Conservation (phyloP, 2,888 invertebrate genomes). For the Sycophila texana region DNA sequence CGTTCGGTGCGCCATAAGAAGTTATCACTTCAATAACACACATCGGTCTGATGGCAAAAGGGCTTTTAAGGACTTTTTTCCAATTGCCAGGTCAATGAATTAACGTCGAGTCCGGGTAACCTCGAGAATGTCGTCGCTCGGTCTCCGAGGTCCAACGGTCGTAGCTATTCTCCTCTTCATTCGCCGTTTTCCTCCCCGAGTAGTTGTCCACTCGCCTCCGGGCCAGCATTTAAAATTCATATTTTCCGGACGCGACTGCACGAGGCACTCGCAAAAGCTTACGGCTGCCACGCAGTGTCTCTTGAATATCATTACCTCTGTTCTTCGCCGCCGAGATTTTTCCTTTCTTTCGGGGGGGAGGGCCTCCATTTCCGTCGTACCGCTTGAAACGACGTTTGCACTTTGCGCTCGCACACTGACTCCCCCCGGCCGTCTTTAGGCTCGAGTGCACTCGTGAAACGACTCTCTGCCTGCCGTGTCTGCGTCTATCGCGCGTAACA, state of each 20-base stretch:
- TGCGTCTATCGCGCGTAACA: not conserved
- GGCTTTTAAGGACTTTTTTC: no score
- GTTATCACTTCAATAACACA: no score
- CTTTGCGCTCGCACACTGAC: slow-evolving; percentile 60
- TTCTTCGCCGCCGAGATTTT: slow-evolving; percentile 52
- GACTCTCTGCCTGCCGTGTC: slow-evolving; percentile 12
- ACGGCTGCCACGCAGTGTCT: slow-evolving; percentile 48
- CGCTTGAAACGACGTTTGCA: slow-evolving; percentile 61
- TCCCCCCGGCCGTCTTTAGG: slow-evolving; percentile 49
- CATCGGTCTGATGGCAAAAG: no score
- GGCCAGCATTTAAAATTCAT: slow-evolving; percentile 45
- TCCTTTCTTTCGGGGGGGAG: not conserved
- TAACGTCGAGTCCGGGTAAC: slow-evolving; percentile 9
- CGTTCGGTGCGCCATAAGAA: no score
- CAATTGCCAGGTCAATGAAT: slow-evolving; percentile 6
- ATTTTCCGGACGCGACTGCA: slow-evolving; percentile 26
- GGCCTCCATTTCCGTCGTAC: slow-evolving; percentile 37
- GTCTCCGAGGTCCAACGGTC: no score
- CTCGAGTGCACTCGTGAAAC: slow-evolving; percentile 62
- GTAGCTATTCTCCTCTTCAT: not conserved
- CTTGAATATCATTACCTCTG: slow-evolving; percentile 65
- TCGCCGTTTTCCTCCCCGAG: slow-evolving; percentile 20
- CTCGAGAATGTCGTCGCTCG: no score
- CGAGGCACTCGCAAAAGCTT: not conserved
- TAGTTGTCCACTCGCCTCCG: not conserved